A percentile compares a stretch with the other conserved stretches of the same genome.
These are phyloP conservation scores for Tetragnatha montana DNA, from an alignment of 2,888 invertebrate species.

Conservation along the genomic window DNA sequence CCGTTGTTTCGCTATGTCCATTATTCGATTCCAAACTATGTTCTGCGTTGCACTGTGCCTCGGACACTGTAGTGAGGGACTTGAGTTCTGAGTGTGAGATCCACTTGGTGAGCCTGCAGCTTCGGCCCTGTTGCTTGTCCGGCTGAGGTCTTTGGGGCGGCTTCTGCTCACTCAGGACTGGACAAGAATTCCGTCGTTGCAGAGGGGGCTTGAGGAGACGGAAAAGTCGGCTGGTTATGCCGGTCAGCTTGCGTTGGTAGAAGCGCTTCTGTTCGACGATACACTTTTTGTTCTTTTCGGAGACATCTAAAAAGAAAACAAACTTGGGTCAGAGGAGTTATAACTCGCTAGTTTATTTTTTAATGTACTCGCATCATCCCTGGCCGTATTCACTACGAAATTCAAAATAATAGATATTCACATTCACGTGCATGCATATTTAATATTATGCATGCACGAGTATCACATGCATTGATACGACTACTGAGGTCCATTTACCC, in stretches of 20 bases:
- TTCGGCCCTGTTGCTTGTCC: slow-evolving; percentile 31
- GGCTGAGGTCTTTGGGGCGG: not conserved
- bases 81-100: slow-evolving; percentile 56
- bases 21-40: too few species aligned
- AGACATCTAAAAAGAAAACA: slow-evolving; percentile 50
- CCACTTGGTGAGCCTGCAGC: slow-evolving; percentile 56
- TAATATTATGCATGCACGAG: too few species aligned
- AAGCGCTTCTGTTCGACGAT: slow-evolving; percentile 61
- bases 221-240: slow-evolving; percentile 53
- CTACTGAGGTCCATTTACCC: too few species aligned
- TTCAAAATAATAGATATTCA: too few species aligned
- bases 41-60: too few species aligned
- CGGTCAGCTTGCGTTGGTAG: slow-evolving; percentile 62
- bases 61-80: not conserved
- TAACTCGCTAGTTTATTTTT: too few species aligned
- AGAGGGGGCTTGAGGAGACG: slow-evolving; percentile 49
- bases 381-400: too few species aligned
- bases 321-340: not conserved
- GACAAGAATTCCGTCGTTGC: slow-evolving; percentile 63
- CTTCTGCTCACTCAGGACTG: slow-evolving; percentile 49
- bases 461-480: too few species aligned
- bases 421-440: too few species aligned
- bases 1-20: too few species aligned
- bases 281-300: slow-evolving; percentile 57
- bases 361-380: too few species aligned